Evolutionary conservation across 2,113 vertebrate species (phyloP).

Genomic region (Murina feae): DNA sequence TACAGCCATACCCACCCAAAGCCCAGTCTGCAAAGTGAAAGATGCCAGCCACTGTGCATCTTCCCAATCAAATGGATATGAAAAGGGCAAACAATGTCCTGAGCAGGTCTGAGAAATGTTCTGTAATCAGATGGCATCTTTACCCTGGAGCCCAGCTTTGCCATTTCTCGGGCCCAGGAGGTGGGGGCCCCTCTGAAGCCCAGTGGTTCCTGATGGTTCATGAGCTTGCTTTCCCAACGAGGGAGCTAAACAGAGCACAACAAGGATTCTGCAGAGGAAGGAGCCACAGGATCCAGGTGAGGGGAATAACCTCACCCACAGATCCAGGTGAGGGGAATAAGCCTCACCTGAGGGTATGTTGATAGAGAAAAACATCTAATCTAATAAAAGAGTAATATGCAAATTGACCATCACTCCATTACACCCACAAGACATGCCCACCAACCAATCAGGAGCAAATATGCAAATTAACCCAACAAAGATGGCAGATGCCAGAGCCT

Average conservation of each 20-base stretch:
- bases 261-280: neutral
- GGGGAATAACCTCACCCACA: rapidly evolving
- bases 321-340: neutral
- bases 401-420: too few species aligned
- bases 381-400: too few species aligned
- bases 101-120: neutral
- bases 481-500: too few species aligned
- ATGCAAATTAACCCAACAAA: too few species aligned
- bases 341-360: too few species aligned
- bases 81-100: rapidly evolving
- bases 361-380: too few species aligned
- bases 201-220: neutral
- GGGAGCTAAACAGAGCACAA: neutral
- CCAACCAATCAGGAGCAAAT: too few species aligned
- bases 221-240: neutral
- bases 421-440: too few species aligned
- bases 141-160: neutral
- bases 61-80: neutral
- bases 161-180: neutral
- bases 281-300: neutral
- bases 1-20: rapidly evolving
- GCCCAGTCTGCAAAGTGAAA: neutral
- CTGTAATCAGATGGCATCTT: neutral
- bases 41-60: neutral
- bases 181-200: neutral